These are phyloP conservation scores for Lycophotia porphyrea DNA, from an alignment of 2,888 invertebrate species.

Conservation along the genomic window DNA sequence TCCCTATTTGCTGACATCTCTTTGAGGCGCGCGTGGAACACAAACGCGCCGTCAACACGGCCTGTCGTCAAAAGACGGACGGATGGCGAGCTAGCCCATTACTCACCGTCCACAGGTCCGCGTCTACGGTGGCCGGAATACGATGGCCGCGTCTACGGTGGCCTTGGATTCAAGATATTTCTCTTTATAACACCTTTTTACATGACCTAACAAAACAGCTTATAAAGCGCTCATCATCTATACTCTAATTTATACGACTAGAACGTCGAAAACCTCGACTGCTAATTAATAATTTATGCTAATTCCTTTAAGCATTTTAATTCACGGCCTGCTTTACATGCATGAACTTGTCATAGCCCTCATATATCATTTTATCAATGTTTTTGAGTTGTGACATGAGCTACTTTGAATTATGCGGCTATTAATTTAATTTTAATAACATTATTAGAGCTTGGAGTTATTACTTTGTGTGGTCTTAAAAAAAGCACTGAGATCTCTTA, in stretches of 20 bases:
- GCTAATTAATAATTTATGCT: slow-evolving; percentile 33
- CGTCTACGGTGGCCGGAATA: no score
- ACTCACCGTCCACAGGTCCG: no score
- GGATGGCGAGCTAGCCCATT: no score
- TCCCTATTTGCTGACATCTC: no score
- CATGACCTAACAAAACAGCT: slow-evolving; percentile 2
- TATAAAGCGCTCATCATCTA: neutral
- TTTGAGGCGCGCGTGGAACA: no score
- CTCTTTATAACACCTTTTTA: neutral
- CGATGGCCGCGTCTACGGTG: no score
- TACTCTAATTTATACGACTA: slow-evolving; percentile 20
- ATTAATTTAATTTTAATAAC: slow-evolving; percentile 17
- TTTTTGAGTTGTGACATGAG: slow-evolving; percentile 24
- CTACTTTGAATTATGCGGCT: slow-evolving; percentile 21
- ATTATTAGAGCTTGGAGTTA: neutral
- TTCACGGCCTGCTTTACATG: slow-evolving; percentile 35
- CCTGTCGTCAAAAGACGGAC: no score
- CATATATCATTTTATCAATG: slow-evolving; percentile 39
- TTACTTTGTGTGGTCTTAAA: neutral
- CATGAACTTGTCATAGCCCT: slow-evolving; percentile 27
- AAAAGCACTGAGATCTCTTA: no score
- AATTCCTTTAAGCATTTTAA: slow-evolving; percentile 20
- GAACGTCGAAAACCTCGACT: slow-evolving; percentile 13
- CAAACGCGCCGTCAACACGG: no score
- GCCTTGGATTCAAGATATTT: slow-evolving; percentile 10